Evolutionary conservation across 2,888 invertebrate species (phyloP).

Genomic region (Phlogophora meticulosa): DNA sequence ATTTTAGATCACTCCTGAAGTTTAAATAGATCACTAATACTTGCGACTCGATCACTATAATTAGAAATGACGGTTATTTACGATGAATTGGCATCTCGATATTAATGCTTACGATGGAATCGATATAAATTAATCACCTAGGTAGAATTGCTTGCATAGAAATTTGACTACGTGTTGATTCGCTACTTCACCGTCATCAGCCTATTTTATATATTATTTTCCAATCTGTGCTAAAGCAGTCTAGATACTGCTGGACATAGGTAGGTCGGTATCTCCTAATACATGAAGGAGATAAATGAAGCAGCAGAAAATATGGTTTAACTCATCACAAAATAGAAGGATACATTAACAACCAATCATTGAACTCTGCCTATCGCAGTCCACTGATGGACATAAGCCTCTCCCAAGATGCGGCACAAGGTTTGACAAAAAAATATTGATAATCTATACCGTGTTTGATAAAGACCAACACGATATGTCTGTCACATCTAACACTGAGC

Average conservation of each 20-base stretch:
- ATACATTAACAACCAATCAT: background rate
- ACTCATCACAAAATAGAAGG: background rate
- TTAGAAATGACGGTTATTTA: slow-evolving; percentile 61
- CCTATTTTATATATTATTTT: too few relatives aligned
- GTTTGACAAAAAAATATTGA: background rate
- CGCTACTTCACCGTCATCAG: background rate
- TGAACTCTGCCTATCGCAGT: background rate
- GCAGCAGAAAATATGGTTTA: background rate
- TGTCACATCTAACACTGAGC: slow-evolving; percentile 70
- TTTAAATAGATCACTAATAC: slow-evolving; percentile 44
- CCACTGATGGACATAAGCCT: background rate
- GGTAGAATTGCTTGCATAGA: background rate
- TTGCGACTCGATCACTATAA: slow-evolving; percentile 40
- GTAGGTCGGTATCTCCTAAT: too few relatives aligned
- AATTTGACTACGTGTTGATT: background rate
- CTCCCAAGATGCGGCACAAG: background rate
- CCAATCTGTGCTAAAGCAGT: too few relatives aligned
- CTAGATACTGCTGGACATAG: background rate
- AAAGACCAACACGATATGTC: slow-evolving; percentile 55
- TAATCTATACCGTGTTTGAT: slow-evolving; percentile 41
- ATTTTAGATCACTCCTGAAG: slow-evolving; percentile 31
- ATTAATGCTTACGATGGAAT: slow-evolving; percentile 12
- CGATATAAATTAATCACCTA: slow-evolving; percentile 6
- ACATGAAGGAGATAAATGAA: background rate
- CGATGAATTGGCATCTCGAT: slow-evolving; percentile 37